Evolutionary conservation across 2,113 vertebrate species (phyloP), one percentile per base, ranked within the genome.

Genomic region (Brienomyrus longianalis): DNA sequence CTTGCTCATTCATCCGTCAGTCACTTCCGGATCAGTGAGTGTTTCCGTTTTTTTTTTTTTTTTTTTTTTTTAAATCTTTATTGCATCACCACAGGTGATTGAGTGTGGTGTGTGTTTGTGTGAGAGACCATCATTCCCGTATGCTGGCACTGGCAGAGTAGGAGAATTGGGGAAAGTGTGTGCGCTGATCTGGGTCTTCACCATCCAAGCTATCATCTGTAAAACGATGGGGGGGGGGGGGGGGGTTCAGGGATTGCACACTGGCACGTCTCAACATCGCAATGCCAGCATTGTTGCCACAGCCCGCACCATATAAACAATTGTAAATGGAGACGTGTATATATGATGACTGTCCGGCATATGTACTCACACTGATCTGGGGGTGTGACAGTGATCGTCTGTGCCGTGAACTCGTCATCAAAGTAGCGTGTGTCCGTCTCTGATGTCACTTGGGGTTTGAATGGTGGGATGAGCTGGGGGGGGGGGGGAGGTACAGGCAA

Each of bases 91-190:
- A 52, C 23, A 48, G 27, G 45, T 77, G 84, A 86, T 48, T 80
- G 85, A 70, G 62, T 54, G 43, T 70, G 50, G 23, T 19, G 62
- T 88, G 23, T 74, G 13, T 70, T 2, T 74, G 43, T 62, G 31
- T 43, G 59, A 54, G 88, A 39, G 77, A 59, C 39, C 13, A 91
- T 97, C 96, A 98, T 94, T 98, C 97, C 54, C 97, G 96, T 92
- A 98, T 97, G 95, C 96, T 96, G 94, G 98, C 97, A 0, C 96
- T 96, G 94, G 98, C 98, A 0, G 98, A 98, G 93, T 98, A 99
- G 91, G 98, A 99, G 94, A 98, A 99, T 95, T 99, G 98, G 52
- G 98, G 98, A 93, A 99, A 99, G 94, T 99, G 98, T 1, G 97
- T 96, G 87, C 97, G 96, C 93, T 97, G 97, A 92, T 97, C 97